These are phyloP conservation scores for Drosophila diplacantha DNA, from an alignment of 2,888 invertebrate genomes.

Conservation along the genomic window DNA sequence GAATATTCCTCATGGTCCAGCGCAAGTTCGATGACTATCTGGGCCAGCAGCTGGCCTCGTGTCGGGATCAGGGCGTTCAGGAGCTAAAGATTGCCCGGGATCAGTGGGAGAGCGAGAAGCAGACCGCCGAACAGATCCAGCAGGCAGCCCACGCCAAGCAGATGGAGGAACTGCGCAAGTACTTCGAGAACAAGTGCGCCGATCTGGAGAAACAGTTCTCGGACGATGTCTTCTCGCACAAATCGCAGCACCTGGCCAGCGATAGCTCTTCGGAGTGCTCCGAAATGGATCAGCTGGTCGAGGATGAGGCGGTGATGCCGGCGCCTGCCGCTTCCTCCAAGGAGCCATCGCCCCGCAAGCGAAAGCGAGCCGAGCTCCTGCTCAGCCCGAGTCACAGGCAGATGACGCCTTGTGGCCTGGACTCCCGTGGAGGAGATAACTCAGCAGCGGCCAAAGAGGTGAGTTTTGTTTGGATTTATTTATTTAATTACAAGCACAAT, in stretches of 20 bases:
- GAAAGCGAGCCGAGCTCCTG: constrained; percentile 73
- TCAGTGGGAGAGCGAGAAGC: constrained; percentile 80
- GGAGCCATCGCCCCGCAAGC: constrained; percentile 73
- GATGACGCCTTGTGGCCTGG: constrained; percentile 74
- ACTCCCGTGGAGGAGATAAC: constrained; percentile 45
- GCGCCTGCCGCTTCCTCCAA: constrained; percentile 44
- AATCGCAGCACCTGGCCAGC: constrained; percentile 81
- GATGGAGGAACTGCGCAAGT: constrained; percentile 87
- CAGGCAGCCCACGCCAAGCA: constrained; percentile 84
- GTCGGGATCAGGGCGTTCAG: constrained; percentile 74
- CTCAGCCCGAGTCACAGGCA: constrained; percentile 77
- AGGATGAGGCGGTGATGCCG: constrained; percentile 58
- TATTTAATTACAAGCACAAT: no score
- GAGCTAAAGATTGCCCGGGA: constrained; percentile 74
- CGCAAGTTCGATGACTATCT: constrained; percentile 81
- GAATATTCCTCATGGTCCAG: constrained; percentile 78
- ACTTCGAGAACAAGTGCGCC: constrained; percentile 88
- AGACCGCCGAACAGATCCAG: constrained; percentile 81
- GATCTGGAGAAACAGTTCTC: constrained; percentile 88
- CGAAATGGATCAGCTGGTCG: constrained; percentile 74
- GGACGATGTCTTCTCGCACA: constrained; percentile 84
- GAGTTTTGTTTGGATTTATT: constrained; percentile 31
- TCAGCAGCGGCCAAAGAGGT: constrained; percentile 38
- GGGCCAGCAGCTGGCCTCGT: constrained; percentile 80
- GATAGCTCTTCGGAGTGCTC: constrained; percentile 76